Percentiles rank a stretch among this genome's conserved stretches.
These are phyloP conservation scores for Loris lydekkerianus DNA, from an alignment of 2,797 vertebrate genomes.

Conservation along the genomic window DNA sequence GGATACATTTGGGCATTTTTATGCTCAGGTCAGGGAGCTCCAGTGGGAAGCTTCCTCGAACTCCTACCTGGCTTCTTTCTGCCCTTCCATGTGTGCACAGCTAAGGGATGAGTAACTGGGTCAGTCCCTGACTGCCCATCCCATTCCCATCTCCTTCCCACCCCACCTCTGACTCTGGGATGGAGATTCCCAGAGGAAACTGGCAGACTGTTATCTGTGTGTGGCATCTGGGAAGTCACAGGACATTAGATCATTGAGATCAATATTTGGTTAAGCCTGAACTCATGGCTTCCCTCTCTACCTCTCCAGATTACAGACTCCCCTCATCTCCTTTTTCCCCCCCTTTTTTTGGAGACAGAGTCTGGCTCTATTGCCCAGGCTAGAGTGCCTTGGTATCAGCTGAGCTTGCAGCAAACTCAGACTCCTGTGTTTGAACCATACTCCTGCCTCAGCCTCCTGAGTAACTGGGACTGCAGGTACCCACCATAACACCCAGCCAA, in stretches of 20 bases:
- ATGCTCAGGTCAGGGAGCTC: not conserved
- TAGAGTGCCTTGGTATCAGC: no score
- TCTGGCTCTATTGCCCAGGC: no score
- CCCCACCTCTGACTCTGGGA: accelerated
- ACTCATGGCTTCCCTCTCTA: not conserved
- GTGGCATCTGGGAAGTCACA: not conserved
- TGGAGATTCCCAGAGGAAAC: not conserved
- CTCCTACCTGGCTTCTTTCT: not conserved
- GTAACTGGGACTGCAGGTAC: no score
- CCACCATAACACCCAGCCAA: no score
- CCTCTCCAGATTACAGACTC: not conserved
- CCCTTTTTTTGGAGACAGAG: not conserved
- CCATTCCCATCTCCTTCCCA: not conserved
- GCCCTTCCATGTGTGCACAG: not conserved
- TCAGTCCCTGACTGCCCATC: not conserved
- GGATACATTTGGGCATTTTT: not conserved
- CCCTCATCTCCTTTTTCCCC: not conserved
- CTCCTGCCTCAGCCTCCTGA: no score
- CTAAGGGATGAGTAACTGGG: not conserved
- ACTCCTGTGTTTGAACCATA: no score
- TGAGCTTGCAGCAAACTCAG: no score
- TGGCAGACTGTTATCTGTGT: not conserved
- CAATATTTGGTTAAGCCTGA: not conserved
- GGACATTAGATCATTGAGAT: not conserved
- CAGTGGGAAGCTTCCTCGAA: not conserved